phyloP scores from a whole-genome alignment of 1,140 invertebrate species.

The Neuroterus valhalla region DNA sequence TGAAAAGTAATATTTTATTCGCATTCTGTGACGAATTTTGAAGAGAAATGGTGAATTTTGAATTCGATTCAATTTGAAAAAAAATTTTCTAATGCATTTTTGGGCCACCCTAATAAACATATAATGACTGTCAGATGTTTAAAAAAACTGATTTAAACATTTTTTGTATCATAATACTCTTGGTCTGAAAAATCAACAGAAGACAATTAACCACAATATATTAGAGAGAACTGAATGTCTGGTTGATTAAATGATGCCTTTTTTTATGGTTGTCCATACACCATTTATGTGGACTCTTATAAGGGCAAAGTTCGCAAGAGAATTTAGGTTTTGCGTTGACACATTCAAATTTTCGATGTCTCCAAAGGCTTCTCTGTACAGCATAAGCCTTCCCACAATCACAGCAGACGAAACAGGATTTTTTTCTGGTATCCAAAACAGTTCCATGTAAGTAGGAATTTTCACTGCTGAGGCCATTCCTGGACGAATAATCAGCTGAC shows the following conservation, averaged over 20 bases:
- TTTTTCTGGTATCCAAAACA: slow-evolving; percentile 7
- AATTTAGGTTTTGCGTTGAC: slow-evolving; percentile 66
- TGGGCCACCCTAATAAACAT: too few species aligned
- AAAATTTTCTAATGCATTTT: too few species aligned
- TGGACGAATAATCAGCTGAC: neutral
- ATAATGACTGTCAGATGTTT: too few species aligned
- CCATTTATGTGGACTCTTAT: slow-evolving; percentile 70
- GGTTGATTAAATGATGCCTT: slow-evolving; percentile 52
- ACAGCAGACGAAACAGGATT: slow-evolving; percentile 38
- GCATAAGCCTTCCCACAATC: slow-evolving; percentile 53
- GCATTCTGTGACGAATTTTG: too few species aligned
- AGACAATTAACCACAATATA: neutral
- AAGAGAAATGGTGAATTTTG: too few species aligned
- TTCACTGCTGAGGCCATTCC: neutral
- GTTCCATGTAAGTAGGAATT: neutral
- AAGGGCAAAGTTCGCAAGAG: slow-evolving; percentile 71
- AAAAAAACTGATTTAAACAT: too few species aligned
- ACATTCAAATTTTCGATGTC: slow-evolving; percentile 72
- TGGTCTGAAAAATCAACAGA: too few species aligned
- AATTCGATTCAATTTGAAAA: too few species aligned
- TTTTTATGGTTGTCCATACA: slow-evolving; percentile 66
- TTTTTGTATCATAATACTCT: too few species aligned
- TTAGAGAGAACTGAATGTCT: neutral
- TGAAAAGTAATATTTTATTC: too few species aligned
- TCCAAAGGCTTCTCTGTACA: slow-evolving; percentile 50